These are phyloP conservation scores for Lagocephalus sceleratus DNA, from an alignment of 2,797 vertebrate species.

Conservation along the genomic window DNA sequence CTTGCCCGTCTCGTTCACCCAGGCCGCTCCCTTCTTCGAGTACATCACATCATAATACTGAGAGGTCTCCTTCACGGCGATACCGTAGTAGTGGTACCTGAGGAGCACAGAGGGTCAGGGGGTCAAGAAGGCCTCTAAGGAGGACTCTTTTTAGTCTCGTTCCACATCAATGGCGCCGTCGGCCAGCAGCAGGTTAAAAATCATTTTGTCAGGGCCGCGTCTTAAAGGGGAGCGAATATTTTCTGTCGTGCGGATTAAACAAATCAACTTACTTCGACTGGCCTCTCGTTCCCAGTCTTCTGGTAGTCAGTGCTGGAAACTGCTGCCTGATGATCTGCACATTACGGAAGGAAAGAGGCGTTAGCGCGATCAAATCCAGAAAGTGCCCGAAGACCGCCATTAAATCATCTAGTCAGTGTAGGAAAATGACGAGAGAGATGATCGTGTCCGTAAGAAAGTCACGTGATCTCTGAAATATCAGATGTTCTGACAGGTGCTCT, in stretches of 20 bases:
- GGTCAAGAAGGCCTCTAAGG: not conserved
- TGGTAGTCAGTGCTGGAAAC: slow-evolving; percentile 94
- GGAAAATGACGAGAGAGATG: no score
- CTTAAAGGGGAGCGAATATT: no score
- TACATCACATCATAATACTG: slow-evolving; percentile 99
- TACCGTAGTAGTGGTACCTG: slow-evolving; percentile 99
- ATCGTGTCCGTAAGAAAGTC: no score
- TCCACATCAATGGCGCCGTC: no score
- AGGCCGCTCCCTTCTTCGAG: slow-evolving; percentile 98
- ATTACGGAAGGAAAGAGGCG: slow-evolving; percentile 11
- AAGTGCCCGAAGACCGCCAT: no score
- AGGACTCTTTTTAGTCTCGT: no score
- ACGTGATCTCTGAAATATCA: no score
- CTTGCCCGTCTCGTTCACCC: slow-evolving; percentile 98
- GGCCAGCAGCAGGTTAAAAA: no score
- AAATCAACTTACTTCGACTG: slow-evolving; percentile 92
- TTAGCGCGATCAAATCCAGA: not conserved
- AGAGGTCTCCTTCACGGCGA: slow-evolving; percentile 97
- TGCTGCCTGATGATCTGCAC: slow-evolving; percentile 98
- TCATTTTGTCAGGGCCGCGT: no score
- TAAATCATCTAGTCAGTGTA: no score
- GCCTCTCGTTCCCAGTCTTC: slow-evolving; percentile 95
- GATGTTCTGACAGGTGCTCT: no score
- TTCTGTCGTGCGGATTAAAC: no score
- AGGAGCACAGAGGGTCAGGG: not conserved